phyloP scores from a whole-genome alignment of 2,888 invertebrate species.

The Caradrina kadenii region DNA sequence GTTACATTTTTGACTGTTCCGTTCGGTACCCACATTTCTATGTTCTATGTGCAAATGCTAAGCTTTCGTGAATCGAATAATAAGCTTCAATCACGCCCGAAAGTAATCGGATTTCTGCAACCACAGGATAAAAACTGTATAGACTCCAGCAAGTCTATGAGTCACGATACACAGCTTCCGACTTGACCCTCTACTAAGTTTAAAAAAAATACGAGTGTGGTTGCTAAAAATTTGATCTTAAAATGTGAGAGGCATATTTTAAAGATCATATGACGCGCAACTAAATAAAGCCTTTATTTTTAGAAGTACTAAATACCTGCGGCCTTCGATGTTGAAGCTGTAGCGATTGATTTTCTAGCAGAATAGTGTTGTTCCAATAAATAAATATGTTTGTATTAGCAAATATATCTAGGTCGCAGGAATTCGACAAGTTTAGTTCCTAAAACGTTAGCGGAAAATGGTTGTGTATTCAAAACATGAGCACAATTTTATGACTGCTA shows the following conservation, averaged over 20 bases:
- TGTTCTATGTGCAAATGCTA: no score
- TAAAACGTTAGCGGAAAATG: slow-evolving; percentile 21
- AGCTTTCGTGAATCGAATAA: not conserved
- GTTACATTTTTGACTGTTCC: no score
- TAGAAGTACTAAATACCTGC: slow-evolving; percentile 22
- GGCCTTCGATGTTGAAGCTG: slow-evolving; percentile 31
- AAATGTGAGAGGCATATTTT: slow-evolving; percentile 16
- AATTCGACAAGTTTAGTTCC: slow-evolving; percentile 22
- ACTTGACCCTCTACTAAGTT: not conserved
- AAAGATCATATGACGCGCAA: slow-evolving; percentile 36
- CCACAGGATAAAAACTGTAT: not conserved
- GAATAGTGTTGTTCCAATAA: slow-evolving; percentile 20
- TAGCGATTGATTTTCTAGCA: slow-evolving; percentile 33
- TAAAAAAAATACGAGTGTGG: slow-evolving; percentile 12
- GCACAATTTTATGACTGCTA: slow-evolving; percentile 36
- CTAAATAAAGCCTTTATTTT: slow-evolving; percentile 14
- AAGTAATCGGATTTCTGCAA: not conserved
- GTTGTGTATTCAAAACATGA: slow-evolving; percentile 26
- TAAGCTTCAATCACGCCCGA: not conserved
- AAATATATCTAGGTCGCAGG: slow-evolving; percentile 32
- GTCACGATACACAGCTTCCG: not conserved
- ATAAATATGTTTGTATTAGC: slow-evolving; percentile 4
- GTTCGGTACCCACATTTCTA: no score
- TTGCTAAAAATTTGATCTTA: slow-evolving; percentile 24
- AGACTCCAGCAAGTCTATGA: not conserved